Percentiles rank a stretch among this genome's conserved stretches.
Conservation (phyloP, 2,113 vertebrate genomes). For the Elaphurus davidianus region DNA sequence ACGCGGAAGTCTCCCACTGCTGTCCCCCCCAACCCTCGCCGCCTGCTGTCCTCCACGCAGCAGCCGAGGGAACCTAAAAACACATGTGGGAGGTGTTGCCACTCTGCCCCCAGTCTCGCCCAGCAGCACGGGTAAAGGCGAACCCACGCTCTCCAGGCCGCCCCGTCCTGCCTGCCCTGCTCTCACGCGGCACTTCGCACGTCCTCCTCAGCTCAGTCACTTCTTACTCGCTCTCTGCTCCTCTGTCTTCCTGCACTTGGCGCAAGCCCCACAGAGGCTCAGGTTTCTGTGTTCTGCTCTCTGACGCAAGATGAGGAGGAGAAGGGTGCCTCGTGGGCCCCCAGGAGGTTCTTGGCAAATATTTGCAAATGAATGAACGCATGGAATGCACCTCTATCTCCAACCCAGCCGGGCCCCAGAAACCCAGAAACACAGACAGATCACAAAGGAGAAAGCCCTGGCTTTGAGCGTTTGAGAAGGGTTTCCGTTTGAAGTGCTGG, state of each 20-base stretch:
- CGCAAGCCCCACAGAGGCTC: rapidly evolving
- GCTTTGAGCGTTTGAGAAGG: rapidly evolving
- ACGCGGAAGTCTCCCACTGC: background rate
- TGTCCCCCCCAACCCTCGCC: rapidly evolving
- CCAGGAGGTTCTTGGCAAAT: background rate
- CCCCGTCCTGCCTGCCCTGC: rapidly evolving
- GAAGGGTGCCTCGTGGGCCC: background rate
- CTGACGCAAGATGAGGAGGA: background rate
- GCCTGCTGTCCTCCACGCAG: background rate
- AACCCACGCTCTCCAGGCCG: rapidly evolving
- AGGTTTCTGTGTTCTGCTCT: background rate
- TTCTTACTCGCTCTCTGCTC: too few relatives aligned
- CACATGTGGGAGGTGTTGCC: rapidly evolving
- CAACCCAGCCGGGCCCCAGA: background rate
- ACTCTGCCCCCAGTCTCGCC: background rate
- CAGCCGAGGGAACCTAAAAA: background rate
- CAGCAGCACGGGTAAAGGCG: rapidly evolving
- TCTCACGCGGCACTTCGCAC: rapidly evolving
- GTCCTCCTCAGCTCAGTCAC: rapidly evolving
- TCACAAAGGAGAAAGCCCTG: background rate
- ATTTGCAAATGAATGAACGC: background rate
- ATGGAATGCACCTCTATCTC: background rate
- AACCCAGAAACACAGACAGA: background rate
- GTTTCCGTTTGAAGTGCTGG: background rate
- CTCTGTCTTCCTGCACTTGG: background rate